phyloP scores from a whole-genome alignment of 2,113 vertebrate species.

The Antigone vipio region DNA sequence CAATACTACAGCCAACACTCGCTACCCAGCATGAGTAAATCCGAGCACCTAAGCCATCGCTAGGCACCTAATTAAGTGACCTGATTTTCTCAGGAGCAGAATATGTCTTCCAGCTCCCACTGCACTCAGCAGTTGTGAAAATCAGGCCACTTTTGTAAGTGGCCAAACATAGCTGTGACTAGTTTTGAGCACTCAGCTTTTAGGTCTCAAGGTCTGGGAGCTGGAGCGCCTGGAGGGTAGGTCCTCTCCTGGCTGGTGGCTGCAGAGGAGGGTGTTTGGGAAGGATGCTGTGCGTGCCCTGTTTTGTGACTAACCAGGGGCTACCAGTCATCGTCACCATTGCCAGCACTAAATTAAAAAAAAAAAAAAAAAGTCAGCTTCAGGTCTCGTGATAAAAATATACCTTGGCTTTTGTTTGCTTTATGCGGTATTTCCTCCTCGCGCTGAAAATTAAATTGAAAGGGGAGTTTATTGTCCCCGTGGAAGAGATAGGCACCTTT shows the following conservation, averaged over 20 bases:
- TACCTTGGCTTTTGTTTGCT: neutral
- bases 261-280: neutral
- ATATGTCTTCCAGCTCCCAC: constrained; percentile 11
- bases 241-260: neutral
- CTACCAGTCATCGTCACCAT: neutral
- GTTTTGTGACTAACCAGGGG: neutral
- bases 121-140: constrained; percentile 44
- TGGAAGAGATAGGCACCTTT: neutral
- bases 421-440: neutral
- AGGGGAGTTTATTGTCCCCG: neutral
- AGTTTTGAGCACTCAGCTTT: neutral
- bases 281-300: neutral
- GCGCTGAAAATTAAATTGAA: neutral
- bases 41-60: neutral
- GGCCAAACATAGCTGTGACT: neutral
- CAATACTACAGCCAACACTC: neutral
- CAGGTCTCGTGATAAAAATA: neutral
- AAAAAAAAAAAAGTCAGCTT: neutral
- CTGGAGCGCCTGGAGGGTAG: neutral
- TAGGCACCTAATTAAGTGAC: constrained; percentile 43
- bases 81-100: constrained; percentile 24
- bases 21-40: neutral
- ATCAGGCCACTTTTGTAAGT: neutral
- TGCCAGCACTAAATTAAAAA: neutral
- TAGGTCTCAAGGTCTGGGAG: neutral